Evolutionary conservation across 2,888 invertebrate species (phyloP).

Genomic region (Copidosoma aretas): DNA sequence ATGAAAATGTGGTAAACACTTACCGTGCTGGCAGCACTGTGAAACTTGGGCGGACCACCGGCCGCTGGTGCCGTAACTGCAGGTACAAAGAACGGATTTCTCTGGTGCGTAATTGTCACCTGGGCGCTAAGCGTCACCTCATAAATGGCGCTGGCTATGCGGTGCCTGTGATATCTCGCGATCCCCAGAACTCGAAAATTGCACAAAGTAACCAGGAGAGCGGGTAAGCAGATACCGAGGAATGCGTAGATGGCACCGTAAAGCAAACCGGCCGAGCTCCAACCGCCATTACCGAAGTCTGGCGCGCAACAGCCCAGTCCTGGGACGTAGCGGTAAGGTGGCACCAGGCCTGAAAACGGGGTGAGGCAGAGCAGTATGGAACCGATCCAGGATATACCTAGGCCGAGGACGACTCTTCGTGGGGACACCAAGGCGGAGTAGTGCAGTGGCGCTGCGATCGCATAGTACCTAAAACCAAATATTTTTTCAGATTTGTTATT

Average conservation of each 20-base stretch:
- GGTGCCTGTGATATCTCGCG: slow-evolving; percentile 76
- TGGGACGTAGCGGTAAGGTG: slow-evolving; percentile 66
- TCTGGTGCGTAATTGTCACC: slow-evolving; percentile 82
- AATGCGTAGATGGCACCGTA: slow-evolving; percentile 73
- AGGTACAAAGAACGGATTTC: slow-evolving; percentile 78
- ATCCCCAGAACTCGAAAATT: slow-evolving; percentile 71
- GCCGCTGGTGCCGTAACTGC: slow-evolving; percentile 69
- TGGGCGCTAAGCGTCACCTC: slow-evolving; percentile 85
- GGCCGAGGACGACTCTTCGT: slow-evolving; percentile 72
- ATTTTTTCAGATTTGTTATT: background rate
- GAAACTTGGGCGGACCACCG: slow-evolving; percentile 60
- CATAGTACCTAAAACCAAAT: slow-evolving; percentile 68
- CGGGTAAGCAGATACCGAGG: slow-evolving; percentile 72
- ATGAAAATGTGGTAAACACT: too few relatives aligned
- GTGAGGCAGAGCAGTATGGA: slow-evolving; percentile 71
- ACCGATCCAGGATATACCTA: slow-evolving; percentile 73
- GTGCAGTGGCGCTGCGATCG: slow-evolving; percentile 80
- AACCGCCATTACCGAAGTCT: slow-evolving; percentile 66
- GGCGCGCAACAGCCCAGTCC: slow-evolving; percentile 73
- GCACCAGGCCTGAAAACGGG: slow-evolving; percentile 66
- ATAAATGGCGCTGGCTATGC: slow-evolving; percentile 84
- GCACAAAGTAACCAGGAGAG: slow-evolving; percentile 73
- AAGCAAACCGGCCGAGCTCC: slow-evolving; percentile 66
- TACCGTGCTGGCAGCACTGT: slow-evolving; percentile 59
- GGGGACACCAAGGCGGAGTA: slow-evolving; percentile 80